Evolutionary conservation across 2,888 invertebrate species (phyloP).

Genomic region (Aphidius colemani): DNA sequence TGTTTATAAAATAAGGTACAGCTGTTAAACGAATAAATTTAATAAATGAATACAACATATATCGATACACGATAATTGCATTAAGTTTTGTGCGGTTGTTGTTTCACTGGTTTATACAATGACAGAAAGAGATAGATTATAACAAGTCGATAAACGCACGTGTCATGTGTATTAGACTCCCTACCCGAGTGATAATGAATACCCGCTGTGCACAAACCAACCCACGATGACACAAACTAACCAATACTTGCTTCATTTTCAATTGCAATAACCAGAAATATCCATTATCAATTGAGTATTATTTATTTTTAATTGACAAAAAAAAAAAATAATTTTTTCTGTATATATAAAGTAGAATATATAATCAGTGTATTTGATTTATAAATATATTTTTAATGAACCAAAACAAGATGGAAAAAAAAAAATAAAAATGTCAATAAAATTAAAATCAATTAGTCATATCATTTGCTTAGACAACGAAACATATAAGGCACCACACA

Average conservation of each 20-base stretch:
- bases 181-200: constrained; percentile 30
- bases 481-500: no score
- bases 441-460: no score
- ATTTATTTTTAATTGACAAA: neutral
- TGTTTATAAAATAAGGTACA: no score
- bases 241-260: constrained; percentile 1
- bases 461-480: no score
- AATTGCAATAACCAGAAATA: neutral
- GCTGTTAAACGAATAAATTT: no score
- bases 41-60: neutral
- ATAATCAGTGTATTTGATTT: no score
- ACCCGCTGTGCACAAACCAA: constrained; percentile 26
- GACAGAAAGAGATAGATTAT: neutral
- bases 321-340: neutral
- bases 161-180: constrained; percentile 20
- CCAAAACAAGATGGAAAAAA: no score
- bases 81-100: constrained; percentile 30
- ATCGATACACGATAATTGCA: constrained; percentile 40
- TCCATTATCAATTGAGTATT: no score
- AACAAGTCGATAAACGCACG: constrained; percentile 21
- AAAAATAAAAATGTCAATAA: no score
- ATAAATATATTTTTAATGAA: no score
- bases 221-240: constrained; percentile 1
- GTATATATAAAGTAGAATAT: no score
- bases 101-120: constrained; percentile 21